Evolutionary conservation across 2,888 invertebrate species (phyloP), one percentile per base, ranked within the genome.

Genomic region (Caenorhabditis panamensis): DNA sequence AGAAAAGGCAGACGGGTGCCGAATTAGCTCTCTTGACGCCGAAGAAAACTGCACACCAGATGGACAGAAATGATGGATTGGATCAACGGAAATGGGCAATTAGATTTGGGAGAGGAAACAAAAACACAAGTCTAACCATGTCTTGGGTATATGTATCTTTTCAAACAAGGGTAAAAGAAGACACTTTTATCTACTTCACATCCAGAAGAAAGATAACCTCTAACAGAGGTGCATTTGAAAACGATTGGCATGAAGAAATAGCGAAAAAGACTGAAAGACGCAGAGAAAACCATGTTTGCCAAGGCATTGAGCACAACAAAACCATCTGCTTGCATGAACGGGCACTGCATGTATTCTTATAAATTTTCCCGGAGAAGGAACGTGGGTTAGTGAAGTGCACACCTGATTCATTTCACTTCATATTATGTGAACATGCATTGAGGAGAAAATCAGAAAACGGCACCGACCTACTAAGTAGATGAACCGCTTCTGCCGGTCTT

Each of bases 391-490:
- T n/a, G n/a, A 18, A 47, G 47, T 47, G 18, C 47, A 47, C 47
- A 47, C 47, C 9, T 31, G 31, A 31, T 31, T 31, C 31, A 31
- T 31, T 31, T n/a, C 47, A 20, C 24, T 18, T 54, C 41, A 37
- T 67, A 4, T 47, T 47, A n/a, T 18, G n/a, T 20, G 18, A 47
- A 47, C 47, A 47, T 18, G 47, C 47, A 18, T 18, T 47, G 18
- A 13, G 41, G 2, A 13, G 11, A 47, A 47, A 47, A 47, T 18
- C 4, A 41, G 44, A 51, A 63, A 51, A 41, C 5, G 13, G 41
- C 41, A 71, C 78, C 71, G 22, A 78, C 78, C 78, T 71, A 78
- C 78, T 59, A 78, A 63, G 44, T 61, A 78, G 36, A 78, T 78
- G 37, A 78, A 64, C 58, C 78, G 59, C 9, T 64, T 59, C 26